Evolutionary conservation across 2,113 vertebrate species (phyloP).

Genomic region (Formicarius rufipectus): DNA sequence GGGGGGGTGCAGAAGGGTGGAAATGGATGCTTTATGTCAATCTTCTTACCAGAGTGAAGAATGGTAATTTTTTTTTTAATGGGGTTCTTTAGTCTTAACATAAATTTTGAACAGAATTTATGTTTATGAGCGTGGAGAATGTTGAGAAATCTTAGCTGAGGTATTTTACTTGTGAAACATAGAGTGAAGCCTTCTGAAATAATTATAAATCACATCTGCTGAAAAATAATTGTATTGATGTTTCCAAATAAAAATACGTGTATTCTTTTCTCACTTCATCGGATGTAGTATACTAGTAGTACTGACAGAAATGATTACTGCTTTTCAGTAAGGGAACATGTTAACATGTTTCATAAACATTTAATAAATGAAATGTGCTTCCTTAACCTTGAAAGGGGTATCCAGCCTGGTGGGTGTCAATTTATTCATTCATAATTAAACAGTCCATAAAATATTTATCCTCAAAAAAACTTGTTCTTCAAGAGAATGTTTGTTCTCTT

Average conservation of each 20-base stretch:
- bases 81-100: neutral
- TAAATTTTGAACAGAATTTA: neutral
- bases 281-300: neutral
- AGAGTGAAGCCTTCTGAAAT: neutral
- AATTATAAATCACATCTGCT: neutral
- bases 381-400: neutral
- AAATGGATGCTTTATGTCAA: neutral
- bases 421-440: neutral
- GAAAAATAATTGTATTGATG: neutral
- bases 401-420: neutral
- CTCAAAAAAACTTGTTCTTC: neutral
- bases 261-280: neutral
- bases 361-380: neutral
- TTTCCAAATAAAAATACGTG: neutral
- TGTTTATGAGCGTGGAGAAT: neutral
- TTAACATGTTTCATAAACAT: neutral
- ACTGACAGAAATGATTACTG: neutral
- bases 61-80: neutral
- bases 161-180: neutral
- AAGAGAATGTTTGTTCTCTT: neutral
- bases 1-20: rapidly evolving
- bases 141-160: neutral
- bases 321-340: neutral
- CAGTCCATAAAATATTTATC: neutral
- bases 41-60: neutral